Conservation (phyloP, 2,797 vertebrate species). For the Peromyscus melanophrys region DNA sequence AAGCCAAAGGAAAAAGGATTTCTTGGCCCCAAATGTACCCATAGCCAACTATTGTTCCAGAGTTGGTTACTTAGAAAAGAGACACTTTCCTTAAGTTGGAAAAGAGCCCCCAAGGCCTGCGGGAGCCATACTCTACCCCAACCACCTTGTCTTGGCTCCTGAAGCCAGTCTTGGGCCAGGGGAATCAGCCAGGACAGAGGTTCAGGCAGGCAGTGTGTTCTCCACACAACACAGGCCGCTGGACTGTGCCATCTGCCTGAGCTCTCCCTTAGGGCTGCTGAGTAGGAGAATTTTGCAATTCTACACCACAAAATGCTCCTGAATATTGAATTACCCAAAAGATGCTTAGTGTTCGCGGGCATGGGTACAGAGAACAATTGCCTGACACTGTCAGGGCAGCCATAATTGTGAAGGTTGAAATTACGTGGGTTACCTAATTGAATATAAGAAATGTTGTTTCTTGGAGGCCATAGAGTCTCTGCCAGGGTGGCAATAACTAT, state of each 20-base stretch:
- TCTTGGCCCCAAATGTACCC: neutral
- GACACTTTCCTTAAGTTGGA: too few relatives aligned
- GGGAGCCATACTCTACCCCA: too few relatives aligned
- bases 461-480: slow-evolving; percentile 3
- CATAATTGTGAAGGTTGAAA: slow-evolving; percentile 45
- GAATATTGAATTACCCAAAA: slow-evolving; percentile 23
- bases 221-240: accelerated
- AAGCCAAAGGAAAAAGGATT: neutral
- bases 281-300: neutral
- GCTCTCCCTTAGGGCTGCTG: neutral
- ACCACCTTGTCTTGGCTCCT: neutral
- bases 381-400: neutral
- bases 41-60: neutral
- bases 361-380: neutral
- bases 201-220: accelerated
- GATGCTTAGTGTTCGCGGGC: neutral
- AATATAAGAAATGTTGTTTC: neutral
- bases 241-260: neutral
- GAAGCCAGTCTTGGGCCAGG: neutral
- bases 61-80: neutral
- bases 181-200: accelerated
- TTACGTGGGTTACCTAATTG: slow-evolving; percentile 31
- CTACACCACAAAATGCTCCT: neutral
- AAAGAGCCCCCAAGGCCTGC: neutral
- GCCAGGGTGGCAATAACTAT: slow-evolving; percentile 11